A percentile compares a stretch with the other conserved stretches of the same genome.
Evolutionary conservation across 2,888 invertebrate species (phyloP).

Genomic region (Cordilura impudica): DNA sequence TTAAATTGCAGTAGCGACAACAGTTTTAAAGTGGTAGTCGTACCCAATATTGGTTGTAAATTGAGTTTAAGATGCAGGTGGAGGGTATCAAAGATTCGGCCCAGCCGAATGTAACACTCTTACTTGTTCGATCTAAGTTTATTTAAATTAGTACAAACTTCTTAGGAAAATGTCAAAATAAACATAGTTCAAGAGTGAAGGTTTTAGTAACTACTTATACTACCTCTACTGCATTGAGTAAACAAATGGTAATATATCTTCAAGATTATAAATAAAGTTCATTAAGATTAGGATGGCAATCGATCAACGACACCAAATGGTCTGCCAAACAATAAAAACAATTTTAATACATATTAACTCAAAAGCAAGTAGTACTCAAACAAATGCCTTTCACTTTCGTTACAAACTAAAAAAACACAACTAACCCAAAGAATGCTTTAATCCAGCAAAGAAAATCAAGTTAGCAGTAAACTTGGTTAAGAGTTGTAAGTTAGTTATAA

Average conservation of each 20-base stretch:
- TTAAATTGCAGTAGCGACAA: no score
- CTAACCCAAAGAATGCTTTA: conserved; percentile 50
- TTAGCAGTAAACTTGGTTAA: conserved; percentile 30
- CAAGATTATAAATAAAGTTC: conserved; percentile 58
- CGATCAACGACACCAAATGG: conserved; percentile 46
- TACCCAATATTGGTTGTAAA: no score
- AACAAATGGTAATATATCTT: conserved; percentile 20
- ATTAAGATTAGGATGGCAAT: conserved; percentile 60
- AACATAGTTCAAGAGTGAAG: conserved; percentile 65
- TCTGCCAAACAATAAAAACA: conserved; percentile 6
- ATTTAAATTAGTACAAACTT: no score
- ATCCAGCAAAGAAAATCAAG: conserved; percentile 54
- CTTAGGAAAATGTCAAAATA: conserved; percentile 55
- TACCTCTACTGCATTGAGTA: conserved; percentile 28
- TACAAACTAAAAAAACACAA: conserved; percentile 19
- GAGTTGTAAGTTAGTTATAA: background rate
- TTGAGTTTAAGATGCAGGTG: no score
- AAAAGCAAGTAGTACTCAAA: conserved; percentile 43
- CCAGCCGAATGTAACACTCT: no score
- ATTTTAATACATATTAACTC: conserved; percentile 10
- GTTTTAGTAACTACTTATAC: conserved; percentile 59
- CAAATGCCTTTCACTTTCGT: conserved; percentile 61
- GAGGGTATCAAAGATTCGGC: no score
- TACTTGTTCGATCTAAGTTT: no score
- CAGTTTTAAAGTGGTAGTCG: no score